These are phyloP conservation scores for Drosophila carrolli DNA, from an alignment of 1,140 invertebrate genomes.

Conservation along the genomic window DNA sequence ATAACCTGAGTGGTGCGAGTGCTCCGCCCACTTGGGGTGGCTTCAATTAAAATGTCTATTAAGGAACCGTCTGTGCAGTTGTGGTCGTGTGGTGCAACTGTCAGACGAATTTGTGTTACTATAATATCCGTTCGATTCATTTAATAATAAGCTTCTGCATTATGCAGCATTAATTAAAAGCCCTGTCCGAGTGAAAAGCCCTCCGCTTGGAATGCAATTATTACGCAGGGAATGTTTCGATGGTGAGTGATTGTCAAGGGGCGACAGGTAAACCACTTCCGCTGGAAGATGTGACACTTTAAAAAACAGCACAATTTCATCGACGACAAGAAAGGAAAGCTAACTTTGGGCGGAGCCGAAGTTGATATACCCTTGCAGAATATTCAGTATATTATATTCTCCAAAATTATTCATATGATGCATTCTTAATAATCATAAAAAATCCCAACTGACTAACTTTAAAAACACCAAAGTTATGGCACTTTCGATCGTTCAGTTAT, in stretches of 20 bases:
- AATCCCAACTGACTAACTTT: too few species aligned
- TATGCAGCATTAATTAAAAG: slow-evolving; percentile 59
- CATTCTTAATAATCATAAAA: too few species aligned
- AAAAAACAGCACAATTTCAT: too few species aligned
- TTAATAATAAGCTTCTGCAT: slow-evolving; percentile 71
- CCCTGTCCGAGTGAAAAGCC: slow-evolving; percentile 14
- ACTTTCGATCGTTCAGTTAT: too few species aligned
- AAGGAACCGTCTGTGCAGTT: slow-evolving; percentile 19
- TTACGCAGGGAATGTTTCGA: not conserved
- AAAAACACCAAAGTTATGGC: too few species aligned
- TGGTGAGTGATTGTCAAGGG: not conserved
- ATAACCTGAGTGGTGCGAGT: slow-evolving; percentile 41
- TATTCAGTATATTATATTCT: too few species aligned
- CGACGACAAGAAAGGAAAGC: too few species aligned
- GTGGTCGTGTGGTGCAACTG: slow-evolving; percentile 16
- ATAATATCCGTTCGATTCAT: slow-evolving; percentile 31
- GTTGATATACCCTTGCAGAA: too few species aligned
- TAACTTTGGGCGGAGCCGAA: too few species aligned
- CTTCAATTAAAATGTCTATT: slow-evolving; percentile 66
- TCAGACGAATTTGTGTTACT: slow-evolving; percentile 31
- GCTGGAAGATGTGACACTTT: too few species aligned
- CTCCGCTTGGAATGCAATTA: not conserved
- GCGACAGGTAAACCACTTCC: not conserved
- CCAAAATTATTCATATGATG: too few species aligned
- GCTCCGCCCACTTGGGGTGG: not conserved